These are phyloP conservation scores for Lutraria lutraria DNA, from an alignment of 2,888 invertebrate genomes.

Conservation along the genomic window DNA sequence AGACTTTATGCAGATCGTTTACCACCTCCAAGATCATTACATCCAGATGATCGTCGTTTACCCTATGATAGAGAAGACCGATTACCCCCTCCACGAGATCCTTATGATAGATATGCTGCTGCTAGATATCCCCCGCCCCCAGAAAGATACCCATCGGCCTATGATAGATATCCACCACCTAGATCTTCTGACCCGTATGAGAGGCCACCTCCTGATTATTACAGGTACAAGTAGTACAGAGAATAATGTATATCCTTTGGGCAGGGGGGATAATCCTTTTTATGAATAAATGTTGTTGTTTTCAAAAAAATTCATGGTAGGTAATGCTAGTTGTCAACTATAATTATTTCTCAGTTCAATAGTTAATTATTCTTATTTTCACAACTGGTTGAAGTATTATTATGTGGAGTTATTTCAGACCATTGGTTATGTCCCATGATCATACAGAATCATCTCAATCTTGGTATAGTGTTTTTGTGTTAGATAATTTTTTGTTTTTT, in stretches of 20 bases:
- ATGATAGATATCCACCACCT: constrained; percentile 73
- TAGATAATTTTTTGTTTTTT: no score
- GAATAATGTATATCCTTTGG: constrained; percentile 18
- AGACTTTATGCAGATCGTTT: constrained; percentile 67
- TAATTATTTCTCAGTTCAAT: no score
- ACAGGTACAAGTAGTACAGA: constrained; percentile 62
- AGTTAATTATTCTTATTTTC: no score
- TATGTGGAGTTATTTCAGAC: no score
- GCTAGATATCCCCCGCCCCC: constrained; percentile 66
- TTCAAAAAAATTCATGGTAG: no score
- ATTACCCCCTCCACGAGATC: constrained; percentile 67
- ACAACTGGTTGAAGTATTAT: no score
- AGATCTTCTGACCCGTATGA: constrained; percentile 79
- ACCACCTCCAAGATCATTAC: constrained; percentile 68
- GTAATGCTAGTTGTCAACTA: no score
- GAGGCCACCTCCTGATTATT: constrained; percentile 76
- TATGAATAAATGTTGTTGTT: no score
- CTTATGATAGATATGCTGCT: constrained; percentile 70
- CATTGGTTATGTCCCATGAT: no score
- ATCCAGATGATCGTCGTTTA: constrained; percentile 66
- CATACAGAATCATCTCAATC: no score
- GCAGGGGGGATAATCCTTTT: neutral
- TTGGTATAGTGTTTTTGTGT: no score
- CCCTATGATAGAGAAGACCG: constrained; percentile 63
- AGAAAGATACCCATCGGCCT: constrained; percentile 54